Evolutionary conservation across 2,113 vertebrate genomes (phyloP), one percentile per base, ranked within the genome.

Genomic region (Onychostoma macrolepis): DNA sequence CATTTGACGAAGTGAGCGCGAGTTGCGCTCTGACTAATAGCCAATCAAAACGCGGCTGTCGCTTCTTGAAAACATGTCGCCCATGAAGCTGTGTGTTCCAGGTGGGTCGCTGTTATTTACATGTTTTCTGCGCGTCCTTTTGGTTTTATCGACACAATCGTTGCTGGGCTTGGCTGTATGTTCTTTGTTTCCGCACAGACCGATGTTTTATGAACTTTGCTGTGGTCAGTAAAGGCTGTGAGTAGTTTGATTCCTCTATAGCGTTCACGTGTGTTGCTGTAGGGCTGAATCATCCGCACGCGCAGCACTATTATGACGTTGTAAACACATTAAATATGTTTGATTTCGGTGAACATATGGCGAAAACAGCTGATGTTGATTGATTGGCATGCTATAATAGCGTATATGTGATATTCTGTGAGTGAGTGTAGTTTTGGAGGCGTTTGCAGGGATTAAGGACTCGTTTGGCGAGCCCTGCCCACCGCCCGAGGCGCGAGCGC

Each of bases 31-130:
- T n/a, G 28, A 50, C 53, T 86, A 58, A 53, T 50, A 88, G 80
- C 93, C 94, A 95, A 95, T 95, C 88, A 48, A 28, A 56, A 21
- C 0, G 1, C 11, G 0, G 0, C 1, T 53, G 77, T 28, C 36
- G 90, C 92, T 93, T 90, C 91, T 93, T 90, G 90, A 90, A 93
- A 95, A 94, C 93, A 96, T 95, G 94, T 95, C 95, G 91, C 94
- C 95, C 86, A 93, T 93, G 93, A 95, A 94, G 93, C 92, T 96
- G 93, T 95, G 94, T 94, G 94, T 95, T 93, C 95, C 95, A 90
- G 95, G 95, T 95, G 83, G 89, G 94, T 90, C 38, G 21, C n/a
- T 11, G 63, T 17, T 50, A 19, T 33, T 43, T 17, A 33, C n/a
- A 13, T 6, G 1, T n/a, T n/a, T 0, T 17, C 28, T 76, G 19